These are phyloP conservation scores for Numenius phaeopus DNA, from an alignment of 2,797 vertebrate genomes.

Conservation along the genomic window DNA sequence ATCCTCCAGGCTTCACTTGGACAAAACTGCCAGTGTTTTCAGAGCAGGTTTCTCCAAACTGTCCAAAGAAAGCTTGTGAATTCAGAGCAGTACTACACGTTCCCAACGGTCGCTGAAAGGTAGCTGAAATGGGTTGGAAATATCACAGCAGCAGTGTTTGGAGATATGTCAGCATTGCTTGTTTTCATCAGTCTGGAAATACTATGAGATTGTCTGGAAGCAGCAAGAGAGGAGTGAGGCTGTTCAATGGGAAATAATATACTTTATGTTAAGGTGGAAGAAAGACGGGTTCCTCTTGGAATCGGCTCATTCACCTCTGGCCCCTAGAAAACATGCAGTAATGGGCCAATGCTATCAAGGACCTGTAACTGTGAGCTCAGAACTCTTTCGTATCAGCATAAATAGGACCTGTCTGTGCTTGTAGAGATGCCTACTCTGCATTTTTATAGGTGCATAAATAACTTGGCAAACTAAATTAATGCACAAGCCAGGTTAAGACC, in stretches of 20 bases:
- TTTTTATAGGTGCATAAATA: constrained; percentile 53
- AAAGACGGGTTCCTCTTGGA: not conserved
- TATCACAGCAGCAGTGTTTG: not conserved
- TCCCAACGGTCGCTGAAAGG: not conserved
- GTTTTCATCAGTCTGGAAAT: constrained; percentile 24
- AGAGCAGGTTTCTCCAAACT: not conserved
- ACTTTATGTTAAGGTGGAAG: not conserved
- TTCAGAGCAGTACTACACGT: not conserved
- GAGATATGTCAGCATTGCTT: not conserved
- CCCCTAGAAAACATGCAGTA: not conserved
- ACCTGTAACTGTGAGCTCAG: not conserved
- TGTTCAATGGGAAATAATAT: not conserved
- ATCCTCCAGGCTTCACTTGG: not conserved
- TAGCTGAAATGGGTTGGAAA: constrained; percentile 4
- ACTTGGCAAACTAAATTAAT: constrained; percentile 34
- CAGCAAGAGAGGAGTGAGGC: not conserved
- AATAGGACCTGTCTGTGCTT: constrained; percentile 1
- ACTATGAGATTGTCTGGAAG: not conserved
- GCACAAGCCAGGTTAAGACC: constrained; percentile 37
- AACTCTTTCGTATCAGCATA: constrained; percentile 11
- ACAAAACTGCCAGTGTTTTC: constrained; percentile 44
- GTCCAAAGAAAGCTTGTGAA: constrained; percentile 38
- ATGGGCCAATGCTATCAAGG: not conserved
- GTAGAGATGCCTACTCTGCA: constrained; percentile 28
- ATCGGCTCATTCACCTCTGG: not conserved